phyloP scores from a whole-genome alignment of 2,888 invertebrate species.

The Microchrysa polita region DNA sequence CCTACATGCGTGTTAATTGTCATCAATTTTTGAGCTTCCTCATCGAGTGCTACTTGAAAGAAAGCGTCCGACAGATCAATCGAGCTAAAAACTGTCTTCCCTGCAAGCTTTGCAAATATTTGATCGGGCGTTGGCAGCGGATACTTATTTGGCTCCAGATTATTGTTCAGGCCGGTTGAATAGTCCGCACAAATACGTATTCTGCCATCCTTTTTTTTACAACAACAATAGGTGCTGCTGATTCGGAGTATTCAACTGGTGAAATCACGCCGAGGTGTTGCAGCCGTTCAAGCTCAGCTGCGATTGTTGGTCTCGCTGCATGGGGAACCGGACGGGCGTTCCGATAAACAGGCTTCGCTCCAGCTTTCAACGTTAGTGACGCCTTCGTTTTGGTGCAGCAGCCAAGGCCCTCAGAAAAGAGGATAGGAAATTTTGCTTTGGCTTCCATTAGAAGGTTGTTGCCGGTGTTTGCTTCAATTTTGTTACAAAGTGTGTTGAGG shows the following conservation, averaged over 20 bases:
- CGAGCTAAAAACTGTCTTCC: background rate
- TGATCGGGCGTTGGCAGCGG: constrained; percentile 27
- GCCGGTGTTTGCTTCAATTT: constrained; percentile 8
- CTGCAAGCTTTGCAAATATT: constrained; percentile 11
- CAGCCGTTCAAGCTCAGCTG: background rate
- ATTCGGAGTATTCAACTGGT: background rate
- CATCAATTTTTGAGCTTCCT: too few species aligned
- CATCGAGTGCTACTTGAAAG: too few species aligned
- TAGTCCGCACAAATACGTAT: constrained; percentile 31
- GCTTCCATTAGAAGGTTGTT: constrained; percentile 11
- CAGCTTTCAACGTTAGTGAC: background rate
- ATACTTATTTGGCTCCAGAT: constrained; percentile 28
- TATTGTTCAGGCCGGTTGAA: constrained; percentile 17
- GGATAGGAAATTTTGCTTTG: constrained; percentile 27
- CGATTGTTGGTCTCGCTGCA: background rate
- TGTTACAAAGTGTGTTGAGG: background rate
- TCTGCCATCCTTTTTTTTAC: constrained; percentile 20
- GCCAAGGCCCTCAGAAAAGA: constrained; percentile 25
- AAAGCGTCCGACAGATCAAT: constrained; percentile 12
- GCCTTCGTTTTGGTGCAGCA: constrained; percentile 7
- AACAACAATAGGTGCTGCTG: constrained; percentile 30
- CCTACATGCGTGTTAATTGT: constrained; percentile 15
- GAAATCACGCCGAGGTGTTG: background rate
- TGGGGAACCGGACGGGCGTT: constrained; percentile 13
- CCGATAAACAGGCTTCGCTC: constrained; percentile 7